Evolutionary conservation across 2,888 invertebrate species (phyloP).

Genomic region (Aspidiotus destructor): DNA sequence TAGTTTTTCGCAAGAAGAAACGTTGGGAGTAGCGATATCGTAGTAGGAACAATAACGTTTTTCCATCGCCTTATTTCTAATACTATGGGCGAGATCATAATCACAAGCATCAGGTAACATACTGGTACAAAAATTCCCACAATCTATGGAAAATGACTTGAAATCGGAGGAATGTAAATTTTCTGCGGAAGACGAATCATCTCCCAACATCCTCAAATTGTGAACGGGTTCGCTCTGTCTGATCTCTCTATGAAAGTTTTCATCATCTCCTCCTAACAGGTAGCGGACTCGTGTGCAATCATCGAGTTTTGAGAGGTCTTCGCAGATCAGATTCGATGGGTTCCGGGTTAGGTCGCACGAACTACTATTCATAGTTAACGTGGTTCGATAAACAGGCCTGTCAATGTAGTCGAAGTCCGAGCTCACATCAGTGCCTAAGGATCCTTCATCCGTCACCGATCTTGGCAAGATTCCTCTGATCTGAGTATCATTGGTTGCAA

Average conservation of each 20-base stretch:
- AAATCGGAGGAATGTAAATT: slow-evolving; percentile 22
- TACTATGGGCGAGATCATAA: neutral
- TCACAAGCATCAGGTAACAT: slow-evolving; percentile 5
- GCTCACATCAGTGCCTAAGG: slow-evolving; percentile 3
- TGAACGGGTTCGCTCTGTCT: slow-evolving; percentile 15
- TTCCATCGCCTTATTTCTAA: slow-evolving; percentile 7
- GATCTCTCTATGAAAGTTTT: slow-evolving; percentile 18
- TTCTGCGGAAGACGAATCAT: neutral
- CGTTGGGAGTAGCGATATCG: slow-evolving; percentile 13
- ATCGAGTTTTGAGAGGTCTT: slow-evolving; percentile 29
- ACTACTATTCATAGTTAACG: slow-evolving; percentile 10
- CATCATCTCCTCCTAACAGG: slow-evolving; percentile 8
- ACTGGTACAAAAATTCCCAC: neutral
- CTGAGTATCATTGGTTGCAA: neutral
- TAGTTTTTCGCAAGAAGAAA: neutral
- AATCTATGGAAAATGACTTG: slow-evolving; percentile 21
- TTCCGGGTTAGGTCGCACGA: neutral
- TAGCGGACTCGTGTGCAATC: slow-evolving; percentile 20
- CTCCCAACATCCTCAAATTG: neutral
- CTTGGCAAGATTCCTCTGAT: neutral
- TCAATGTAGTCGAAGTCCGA: slow-evolving; percentile 13
- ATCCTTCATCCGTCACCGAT: neutral
- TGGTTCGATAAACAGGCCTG: slow-evolving; percentile 17
- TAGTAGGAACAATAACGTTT: slow-evolving; percentile 21
- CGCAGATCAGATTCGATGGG: slow-evolving; percentile 17